A percentile compares a stretch with the other conserved stretches of the same genome.
Evolutionary conservation across 2,797 vertebrate species (phyloP).

Genomic region (Anguilla megastoma): DNA sequence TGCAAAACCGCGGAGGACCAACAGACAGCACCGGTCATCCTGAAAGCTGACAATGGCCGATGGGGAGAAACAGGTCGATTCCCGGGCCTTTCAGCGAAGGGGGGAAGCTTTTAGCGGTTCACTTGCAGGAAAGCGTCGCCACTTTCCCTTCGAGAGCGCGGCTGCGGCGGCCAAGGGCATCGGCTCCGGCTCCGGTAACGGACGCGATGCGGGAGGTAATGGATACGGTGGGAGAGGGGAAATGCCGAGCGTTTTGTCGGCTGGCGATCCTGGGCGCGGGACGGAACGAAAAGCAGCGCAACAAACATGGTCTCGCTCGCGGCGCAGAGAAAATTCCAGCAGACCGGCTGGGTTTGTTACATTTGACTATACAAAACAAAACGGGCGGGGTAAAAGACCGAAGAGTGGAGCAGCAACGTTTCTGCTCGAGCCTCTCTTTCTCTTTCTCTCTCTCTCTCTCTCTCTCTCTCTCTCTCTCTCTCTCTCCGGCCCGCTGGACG

Average conservation of each 20-base stretch:
- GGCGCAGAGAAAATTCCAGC: neutral
- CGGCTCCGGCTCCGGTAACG: neutral
- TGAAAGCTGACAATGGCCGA: neutral
- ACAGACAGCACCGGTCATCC: neutral
- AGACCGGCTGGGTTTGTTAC: neutral
- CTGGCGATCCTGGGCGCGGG: neutral
- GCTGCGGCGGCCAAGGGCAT: neutral
- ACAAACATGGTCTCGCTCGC: neutral
- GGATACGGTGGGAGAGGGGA: neutral
- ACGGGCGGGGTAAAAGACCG: constrained; percentile 24
- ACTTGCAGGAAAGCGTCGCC: constrained; percentile 14
- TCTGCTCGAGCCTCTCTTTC: constrained; percentile 41
- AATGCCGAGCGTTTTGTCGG: neutral
- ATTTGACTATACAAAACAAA: constrained; percentile 14
- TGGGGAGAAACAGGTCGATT: neutral
- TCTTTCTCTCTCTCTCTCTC: neutral
- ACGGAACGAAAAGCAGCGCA: neutral
- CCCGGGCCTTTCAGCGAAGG: neutral
- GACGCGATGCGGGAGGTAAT: neutral
- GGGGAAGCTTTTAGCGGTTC: constrained; percentile 55
- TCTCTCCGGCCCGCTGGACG: constrained; percentile 40
- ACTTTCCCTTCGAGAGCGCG: neutral
- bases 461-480: constrained; percentile 36
- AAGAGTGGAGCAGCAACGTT: constrained; percentile 18
- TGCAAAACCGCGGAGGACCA: constrained; percentile 46